Evolutionary conservation across 2,113 vertebrate species (phyloP).

Genomic region (Tetrao urogallus): DNA sequence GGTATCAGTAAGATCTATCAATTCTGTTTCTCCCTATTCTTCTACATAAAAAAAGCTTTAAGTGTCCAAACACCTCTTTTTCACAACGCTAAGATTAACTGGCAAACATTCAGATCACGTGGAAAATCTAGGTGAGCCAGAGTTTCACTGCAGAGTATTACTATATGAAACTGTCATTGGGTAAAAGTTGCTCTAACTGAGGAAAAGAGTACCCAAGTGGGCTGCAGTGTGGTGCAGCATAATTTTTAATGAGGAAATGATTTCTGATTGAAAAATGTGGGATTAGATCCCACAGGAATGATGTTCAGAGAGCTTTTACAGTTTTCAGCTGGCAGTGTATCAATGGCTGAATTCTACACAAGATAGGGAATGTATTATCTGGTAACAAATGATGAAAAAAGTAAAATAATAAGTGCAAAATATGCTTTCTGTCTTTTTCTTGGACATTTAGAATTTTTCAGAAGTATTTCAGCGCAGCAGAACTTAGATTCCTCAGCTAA

Average conservation of each 20-base stretch:
- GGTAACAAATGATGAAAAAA: constrained; percentile 3
- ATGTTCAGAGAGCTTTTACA: background rate
- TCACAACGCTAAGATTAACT: background rate
- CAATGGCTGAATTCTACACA: background rate
- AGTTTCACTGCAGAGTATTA: background rate
- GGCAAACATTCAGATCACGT: background rate
- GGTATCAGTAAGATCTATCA: background rate
- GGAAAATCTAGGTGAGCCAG: background rate
- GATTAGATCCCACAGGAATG: background rate
- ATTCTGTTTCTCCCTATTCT: background rate
- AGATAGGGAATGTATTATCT: background rate
- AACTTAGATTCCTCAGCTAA: background rate
- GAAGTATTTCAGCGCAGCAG: background rate
- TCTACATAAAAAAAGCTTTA: background rate
- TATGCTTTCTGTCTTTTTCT: background rate
- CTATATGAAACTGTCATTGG: background rate
- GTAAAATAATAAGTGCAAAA: background rate
- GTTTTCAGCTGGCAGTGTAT: background rate
- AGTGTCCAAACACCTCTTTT: background rate
- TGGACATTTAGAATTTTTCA: background rate
- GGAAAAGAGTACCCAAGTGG: background rate
- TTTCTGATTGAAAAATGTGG: background rate
- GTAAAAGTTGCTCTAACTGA: background rate
- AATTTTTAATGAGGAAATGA: constrained; percentile 9
- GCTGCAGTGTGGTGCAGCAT: background rate